Conservation (phyloP, 2,888 invertebrate species). For the Syritta pipiens region DNA sequence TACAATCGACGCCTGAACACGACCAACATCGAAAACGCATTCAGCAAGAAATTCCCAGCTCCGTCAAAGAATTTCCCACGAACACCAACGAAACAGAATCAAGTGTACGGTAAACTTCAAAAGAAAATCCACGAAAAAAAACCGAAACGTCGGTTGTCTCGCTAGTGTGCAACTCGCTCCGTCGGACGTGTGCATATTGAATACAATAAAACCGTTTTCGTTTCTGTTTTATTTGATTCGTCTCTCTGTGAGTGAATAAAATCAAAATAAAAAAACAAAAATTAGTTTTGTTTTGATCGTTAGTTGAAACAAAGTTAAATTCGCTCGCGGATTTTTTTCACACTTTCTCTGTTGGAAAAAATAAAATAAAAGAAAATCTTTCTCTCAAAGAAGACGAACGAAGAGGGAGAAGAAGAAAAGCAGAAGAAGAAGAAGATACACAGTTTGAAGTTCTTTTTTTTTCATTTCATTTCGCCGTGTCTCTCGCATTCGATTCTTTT, state of each 20-base stretch:
- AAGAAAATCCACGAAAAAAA: slow-evolving; percentile 54
- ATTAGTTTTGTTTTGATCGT: slow-evolving; percentile 40
- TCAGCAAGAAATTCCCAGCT: slow-evolving; percentile 29
- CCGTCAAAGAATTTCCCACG: slow-evolving; percentile 29
- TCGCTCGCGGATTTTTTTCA: slow-evolving; percentile 26
- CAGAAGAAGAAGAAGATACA: slow-evolving; percentile 43
- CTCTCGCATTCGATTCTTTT: slow-evolving; percentile 61
- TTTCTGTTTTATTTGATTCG: too few relatives aligned
- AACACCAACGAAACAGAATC: slow-evolving; percentile 26
- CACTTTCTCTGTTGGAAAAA: slow-evolving; percentile 26
- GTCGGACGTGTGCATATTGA: slow-evolving; percentile 61
- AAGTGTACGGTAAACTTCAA: too few relatives aligned
- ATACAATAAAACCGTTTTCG: slow-evolving; percentile 58
- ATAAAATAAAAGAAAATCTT: too few relatives aligned
- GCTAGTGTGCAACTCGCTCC: slow-evolving; percentile 62
- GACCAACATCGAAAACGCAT: slow-evolving; percentile 8
- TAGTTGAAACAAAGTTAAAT: slow-evolving; percentile 30
- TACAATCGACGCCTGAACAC: slow-evolving; percentile 29
- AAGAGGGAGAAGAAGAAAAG: not conserved
- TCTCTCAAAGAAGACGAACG: slow-evolving; percentile 19
- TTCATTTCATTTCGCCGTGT: slow-evolving; percentile 18
- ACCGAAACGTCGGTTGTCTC: slow-evolving; percentile 55
- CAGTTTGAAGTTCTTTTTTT: slow-evolving; percentile 61
- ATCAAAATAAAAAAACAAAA: slow-evolving; percentile 70
- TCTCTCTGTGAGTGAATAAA: slow-evolving; percentile 70